Evolutionary conservation across 2,888 invertebrate species (phyloP).

Genomic region (Macrophya annulata): DNA sequence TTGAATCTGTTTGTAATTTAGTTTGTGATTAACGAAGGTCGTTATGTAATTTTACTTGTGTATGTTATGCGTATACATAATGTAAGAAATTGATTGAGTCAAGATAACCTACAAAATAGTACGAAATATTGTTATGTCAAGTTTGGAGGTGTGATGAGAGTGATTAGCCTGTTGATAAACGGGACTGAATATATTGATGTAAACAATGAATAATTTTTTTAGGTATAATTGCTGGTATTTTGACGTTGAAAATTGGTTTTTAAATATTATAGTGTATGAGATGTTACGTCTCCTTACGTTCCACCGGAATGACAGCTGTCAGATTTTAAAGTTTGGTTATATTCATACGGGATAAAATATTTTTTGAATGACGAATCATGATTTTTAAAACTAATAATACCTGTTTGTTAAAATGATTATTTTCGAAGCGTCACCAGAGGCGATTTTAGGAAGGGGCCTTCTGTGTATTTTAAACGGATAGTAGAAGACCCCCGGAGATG

Average conservation of each 20-base stretch:
- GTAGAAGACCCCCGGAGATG: no score
- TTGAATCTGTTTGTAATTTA: not conserved
- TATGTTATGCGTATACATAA: not conserved
- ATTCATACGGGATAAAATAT: not conserved
- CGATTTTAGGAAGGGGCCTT: not conserved
- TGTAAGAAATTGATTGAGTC: not conserved
- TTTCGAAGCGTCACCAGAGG: not conserved
- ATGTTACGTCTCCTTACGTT: not conserved
- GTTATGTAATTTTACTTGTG: not conserved
- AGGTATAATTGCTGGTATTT: not conserved
- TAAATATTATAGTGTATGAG: not conserved
- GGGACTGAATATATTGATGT: not conserved
- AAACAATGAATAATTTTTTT: not conserved
- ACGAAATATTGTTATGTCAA: not conserved
- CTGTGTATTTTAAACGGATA: not conserved
- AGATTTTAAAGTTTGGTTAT: not conserved
- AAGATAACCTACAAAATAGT: constrained; percentile 14
- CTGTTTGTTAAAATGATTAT: not conserved
- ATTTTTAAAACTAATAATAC: not conserved
- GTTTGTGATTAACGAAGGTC: not conserved
- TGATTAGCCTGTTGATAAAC: not conserved
- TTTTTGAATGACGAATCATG: not conserved
- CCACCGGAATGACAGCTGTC: constrained; percentile 27
- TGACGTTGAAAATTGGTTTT: not conserved
- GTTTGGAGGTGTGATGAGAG: not conserved